These are phyloP conservation scores for Pelagia noctiluca DNA, from an alignment of 30 jellyfish, hydroid and myxozoan species.

Conservation along the genomic window DNA sequence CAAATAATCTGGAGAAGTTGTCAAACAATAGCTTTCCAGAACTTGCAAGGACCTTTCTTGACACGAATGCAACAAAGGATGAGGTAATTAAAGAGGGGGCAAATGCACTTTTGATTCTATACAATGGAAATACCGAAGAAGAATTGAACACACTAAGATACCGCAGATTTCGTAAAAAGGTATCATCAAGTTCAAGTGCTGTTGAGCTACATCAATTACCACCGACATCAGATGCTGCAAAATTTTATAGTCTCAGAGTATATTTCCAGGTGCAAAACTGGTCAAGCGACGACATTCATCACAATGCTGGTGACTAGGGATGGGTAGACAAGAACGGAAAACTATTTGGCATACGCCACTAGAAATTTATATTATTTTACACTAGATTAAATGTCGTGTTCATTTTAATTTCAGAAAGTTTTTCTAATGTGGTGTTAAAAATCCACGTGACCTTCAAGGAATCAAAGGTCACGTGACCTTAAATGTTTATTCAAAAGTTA, in stretches of 20 bases:
- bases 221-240: conserved; percentile 66
- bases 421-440: conserved; percentile 17
- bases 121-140: conserved; percentile 32
- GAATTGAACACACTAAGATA: conserved; percentile 13
- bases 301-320: conserved; percentile 55
- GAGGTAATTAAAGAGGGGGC: conserved; percentile 40
- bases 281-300: conserved; percentile 24
- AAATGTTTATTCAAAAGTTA: background rate
- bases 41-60: conserved; percentile 19
- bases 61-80: conserved; percentile 20
- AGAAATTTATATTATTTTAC: background rate
- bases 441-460: too few relatives aligned
- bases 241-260: conserved; percentile 43
- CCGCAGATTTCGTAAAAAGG: conserved; percentile 18
- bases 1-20: conserved; percentile 43
- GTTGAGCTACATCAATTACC: conserved; percentile 27
- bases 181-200: background rate
- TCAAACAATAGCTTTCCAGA: conserved; percentile 3
- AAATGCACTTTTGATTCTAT: conserved; percentile 43
- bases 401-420: conserved; percentile 2
- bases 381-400: background rate
- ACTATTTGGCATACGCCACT: conserved; percentile 8
- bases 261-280: conserved; percentile 46
- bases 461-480: conserved; percentile 28
- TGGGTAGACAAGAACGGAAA: conserved; percentile 35